phyloP scores from a whole-genome alignment of 1,140 invertebrate genomes.

The Scaptomyza pallida region DNA sequence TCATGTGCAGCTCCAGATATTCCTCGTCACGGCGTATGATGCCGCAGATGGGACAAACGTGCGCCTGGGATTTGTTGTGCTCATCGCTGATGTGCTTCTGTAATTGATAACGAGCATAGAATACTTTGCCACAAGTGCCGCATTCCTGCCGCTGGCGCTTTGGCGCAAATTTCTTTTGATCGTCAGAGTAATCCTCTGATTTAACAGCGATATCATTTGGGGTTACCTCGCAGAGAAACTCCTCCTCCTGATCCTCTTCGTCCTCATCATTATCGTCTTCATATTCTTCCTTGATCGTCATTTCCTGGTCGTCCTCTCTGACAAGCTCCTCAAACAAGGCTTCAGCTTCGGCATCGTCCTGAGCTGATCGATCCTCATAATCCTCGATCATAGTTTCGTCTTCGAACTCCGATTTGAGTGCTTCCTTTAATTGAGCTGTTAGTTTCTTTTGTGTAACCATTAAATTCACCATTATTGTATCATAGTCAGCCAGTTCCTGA shows the following conservation, averaged over 20 bases:
- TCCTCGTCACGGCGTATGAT: conserved; percentile 74
- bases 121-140: conserved; percentile 56
- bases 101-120: conserved; percentile 65
- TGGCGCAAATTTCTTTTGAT: conserved; percentile 31
- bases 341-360: conserved; percentile 61
- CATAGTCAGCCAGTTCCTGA: conserved; percentile 67
- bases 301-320: conserved; percentile 50
- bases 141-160: conserved; percentile 64
- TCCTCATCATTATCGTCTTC: conserved; percentile 39
- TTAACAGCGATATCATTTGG: not conserved
- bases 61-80: conserved; percentile 56
- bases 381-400: conserved; percentile 54
- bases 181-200: conserved; percentile 23
- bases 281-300: conserved; percentile 56
- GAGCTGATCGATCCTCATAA: conserved; percentile 25
- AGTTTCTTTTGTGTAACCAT: conserved; percentile 71
- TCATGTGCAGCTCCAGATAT: conserved; percentile 81
- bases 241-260: conserved; percentile 51
- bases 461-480: conserved; percentile 76
- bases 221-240: conserved; percentile 54
- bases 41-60: conserved; percentile 69
- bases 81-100: conserved; percentile 74
- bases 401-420: conserved; percentile 59
- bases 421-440: conserved; percentile 55
- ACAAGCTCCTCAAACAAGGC: conserved; percentile 66